Evolutionary conservation across 2,888 invertebrate genomes (phyloP).

Genomic region (Resseliella maxima): DNA sequence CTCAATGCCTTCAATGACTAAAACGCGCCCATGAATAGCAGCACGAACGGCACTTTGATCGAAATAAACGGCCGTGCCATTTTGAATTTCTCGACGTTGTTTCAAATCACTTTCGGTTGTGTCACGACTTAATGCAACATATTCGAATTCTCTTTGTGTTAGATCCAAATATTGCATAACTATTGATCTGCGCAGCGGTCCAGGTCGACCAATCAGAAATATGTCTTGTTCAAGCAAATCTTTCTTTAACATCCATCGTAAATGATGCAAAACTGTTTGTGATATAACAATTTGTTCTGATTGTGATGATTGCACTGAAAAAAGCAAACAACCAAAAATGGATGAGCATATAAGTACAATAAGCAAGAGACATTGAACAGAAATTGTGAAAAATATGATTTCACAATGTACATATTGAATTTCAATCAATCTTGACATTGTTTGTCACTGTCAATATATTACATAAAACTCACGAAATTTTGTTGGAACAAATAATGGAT

Average conservation of each 20-base stretch:
- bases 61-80: constrained; percentile 89
- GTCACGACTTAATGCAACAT: constrained; percentile 92
- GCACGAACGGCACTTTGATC: constrained; percentile 93
- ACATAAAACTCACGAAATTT: constrained; percentile 64
- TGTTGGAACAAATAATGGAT: constrained; percentile 84
- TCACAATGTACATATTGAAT: neutral
- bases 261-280: constrained; percentile 81
- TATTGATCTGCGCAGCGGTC: constrained; percentile 80
- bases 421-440: neutral
- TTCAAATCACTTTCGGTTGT: constrained; percentile 75
- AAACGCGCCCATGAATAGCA: constrained; percentile 86
- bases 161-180: constrained; percentile 91
- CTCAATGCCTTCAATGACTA: constrained; percentile 95
- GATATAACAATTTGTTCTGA: constrained; percentile 72
- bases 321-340: neutral
- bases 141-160: constrained; percentile 90
- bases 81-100: constrained; percentile 59
- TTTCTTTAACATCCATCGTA: constrained; percentile 97
- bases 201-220: constrained; percentile 93
- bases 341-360: too few relatives aligned
- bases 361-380: too few relatives aligned
- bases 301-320: constrained; percentile 68
- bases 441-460: neutral
- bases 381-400: too few relatives aligned
- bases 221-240: constrained; percentile 93